Base-by-base conservation (phyloP, 2,888 invertebrate genomes). In the Druceiella hillmani region DNA sequence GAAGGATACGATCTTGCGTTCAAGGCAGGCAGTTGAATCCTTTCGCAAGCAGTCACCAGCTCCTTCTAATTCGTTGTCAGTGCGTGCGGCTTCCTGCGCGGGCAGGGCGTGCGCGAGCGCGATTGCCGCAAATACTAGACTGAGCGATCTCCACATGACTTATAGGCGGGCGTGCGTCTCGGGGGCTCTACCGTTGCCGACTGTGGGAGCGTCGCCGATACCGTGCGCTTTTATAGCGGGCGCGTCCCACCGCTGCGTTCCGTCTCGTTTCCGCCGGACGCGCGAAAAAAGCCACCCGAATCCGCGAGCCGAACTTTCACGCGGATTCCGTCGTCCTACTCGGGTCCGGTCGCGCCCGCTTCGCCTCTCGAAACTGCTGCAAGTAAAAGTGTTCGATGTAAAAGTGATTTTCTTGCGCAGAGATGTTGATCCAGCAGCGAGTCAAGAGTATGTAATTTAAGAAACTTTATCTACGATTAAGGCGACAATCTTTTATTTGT, bases 1-100 rank as follows among this genome's bases (percentile, higher is more conserved):
- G 64, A 83, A 87, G 13, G 85, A 81, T 71, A 88, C 87, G 57
- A 89, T 78, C 60, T 88, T 89, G 73, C 87, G 86, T 62, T 88
- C 89, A 54, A 89, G 79, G 61, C 89, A 89, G 62, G 84, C 81
- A 50, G 85, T 80, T 16, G 88, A 87, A 57, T 88, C 88, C 63
- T 88, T 89, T 54, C 81, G 77, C 46, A 87, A 65, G 58, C 89
- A 89, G 55, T 89, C 89, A 57, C 82, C 81, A 54, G 81, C 72
- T 54, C 84, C 82, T 70, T 88, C 80, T 43, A 87, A 76, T 53
- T 89, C 88, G 57, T 84, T 87, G 53, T 85, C 85, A 33, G 77
- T 74, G 53, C 81, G 79, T 44, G 71, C 69, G 41, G 81, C 77
- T 52, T 85, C 84, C 65, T 77, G 79, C 32, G 85, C 80, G 54